phyloP scores from a whole-genome alignment of 2,888 invertebrate genomes.

The Agonopterix heracliana region DNA sequence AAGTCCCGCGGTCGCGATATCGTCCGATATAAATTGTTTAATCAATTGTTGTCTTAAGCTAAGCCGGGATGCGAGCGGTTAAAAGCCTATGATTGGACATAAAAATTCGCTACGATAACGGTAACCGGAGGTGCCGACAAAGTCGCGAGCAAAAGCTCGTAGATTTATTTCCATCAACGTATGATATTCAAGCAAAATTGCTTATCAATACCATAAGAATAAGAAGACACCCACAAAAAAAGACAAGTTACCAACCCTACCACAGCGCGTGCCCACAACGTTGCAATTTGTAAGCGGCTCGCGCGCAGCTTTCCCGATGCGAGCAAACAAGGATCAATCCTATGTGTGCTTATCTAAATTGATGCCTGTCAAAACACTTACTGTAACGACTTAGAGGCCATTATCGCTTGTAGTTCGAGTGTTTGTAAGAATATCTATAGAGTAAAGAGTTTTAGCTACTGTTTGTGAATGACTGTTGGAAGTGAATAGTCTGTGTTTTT shows the following conservation, averaged over 20 bases:
- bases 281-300: constrained; percentile 56
- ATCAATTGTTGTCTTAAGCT: no score
- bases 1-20: no score
- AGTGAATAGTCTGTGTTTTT: background rate
- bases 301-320: constrained; percentile 31
- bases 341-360: constrained; percentile 26
- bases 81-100: no score
- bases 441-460: background rate
- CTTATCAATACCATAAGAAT: background rate
- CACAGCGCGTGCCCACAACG: constrained; percentile 43
- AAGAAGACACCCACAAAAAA: background rate
- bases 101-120: no score
- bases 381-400: constrained; percentile 13
- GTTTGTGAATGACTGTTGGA: background rate
- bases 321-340: constrained; percentile 30
- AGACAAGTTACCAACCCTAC: constrained; percentile 33
- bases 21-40: no score
- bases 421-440: background rate
- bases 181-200: background rate
- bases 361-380: constrained; percentile 28
- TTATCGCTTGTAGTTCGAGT: constrained; percentile 1
- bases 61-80: no score
- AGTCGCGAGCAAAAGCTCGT: no score
- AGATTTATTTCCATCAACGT: no score
- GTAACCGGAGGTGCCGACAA: no score